A percentile compares a stretch with the other conserved stretches of the same genome.
These are phyloP conservation scores for Danio albolineatus DNA, from an alignment of 2,797 vertebrate species.

Conservation along the genomic window DNA sequence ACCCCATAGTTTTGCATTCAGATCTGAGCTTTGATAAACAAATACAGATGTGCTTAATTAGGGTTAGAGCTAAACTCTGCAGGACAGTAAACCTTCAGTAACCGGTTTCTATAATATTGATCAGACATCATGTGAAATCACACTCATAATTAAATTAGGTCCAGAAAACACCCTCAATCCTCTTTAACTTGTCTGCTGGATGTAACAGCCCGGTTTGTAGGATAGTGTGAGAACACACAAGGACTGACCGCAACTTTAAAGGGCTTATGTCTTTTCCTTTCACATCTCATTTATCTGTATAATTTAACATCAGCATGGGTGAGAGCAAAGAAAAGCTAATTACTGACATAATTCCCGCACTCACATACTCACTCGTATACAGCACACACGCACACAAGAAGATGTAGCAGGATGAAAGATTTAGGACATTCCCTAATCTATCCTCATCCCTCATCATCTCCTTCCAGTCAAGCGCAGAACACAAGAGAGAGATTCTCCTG, in stretches of 20 bases:
- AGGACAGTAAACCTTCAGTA: too few relatives aligned
- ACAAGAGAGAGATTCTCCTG: constrained; percentile 62
- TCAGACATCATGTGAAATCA: not conserved
- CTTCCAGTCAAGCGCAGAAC: constrained; percentile 32
- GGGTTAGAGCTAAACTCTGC: too few relatives aligned
- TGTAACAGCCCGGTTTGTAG: constrained; percentile 17
- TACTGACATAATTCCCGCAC: constrained; percentile 64
- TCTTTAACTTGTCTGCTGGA: not conserved
- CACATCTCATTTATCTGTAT: constrained; percentile 67
- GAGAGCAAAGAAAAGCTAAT: constrained; percentile 73
- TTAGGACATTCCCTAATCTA: constrained; percentile 54
- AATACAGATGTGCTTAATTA: too few relatives aligned
- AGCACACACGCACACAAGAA: constrained; percentile 19
- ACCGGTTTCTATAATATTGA: not conserved
- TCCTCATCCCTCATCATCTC: constrained; percentile 58
- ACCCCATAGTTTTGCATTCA: too few relatives aligned
- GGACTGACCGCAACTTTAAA: constrained; percentile 22
- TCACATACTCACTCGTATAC: constrained; percentile 20
- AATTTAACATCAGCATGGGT: constrained; percentile 73
- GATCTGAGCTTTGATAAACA: too few relatives aligned
- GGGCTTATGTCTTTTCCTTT: constrained; percentile 24
- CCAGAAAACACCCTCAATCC: not conserved
- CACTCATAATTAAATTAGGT: not conserved
- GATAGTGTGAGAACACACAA: constrained; percentile 28
- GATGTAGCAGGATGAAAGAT: constrained; percentile 57